Base-by-base conservation (phyloP, 64 coral and sea anemone genomes). In the Actinia tenebrosa region DNA sequence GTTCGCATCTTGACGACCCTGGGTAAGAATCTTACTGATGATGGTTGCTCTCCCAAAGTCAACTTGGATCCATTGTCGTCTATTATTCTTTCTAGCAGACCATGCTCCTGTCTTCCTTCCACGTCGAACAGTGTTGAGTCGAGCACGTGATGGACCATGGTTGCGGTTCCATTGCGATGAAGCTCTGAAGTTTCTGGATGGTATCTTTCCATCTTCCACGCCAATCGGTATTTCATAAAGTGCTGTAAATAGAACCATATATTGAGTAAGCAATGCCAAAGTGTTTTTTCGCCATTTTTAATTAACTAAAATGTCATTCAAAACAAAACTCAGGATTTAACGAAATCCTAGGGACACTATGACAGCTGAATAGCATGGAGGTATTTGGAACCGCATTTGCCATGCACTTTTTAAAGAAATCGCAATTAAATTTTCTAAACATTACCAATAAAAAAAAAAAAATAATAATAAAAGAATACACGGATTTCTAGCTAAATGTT, bases 121-220 rank as follows among this genome's bases (percentile, higher is more conserved):
- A 9, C 37, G 54, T 44, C 87, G 79, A 17, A 86, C 71, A 47
- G 44, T 87, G 71, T 95, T 95, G 11, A 95, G 90, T 15, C 94
- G 83, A 3, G 62, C 66, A 1, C 84, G 90, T 83, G 84, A 86
- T 19, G 94, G 94, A 42, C 94, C 94, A 53, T 95, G 94, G 80
- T 92, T 92, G 10, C 63, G 83, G 45, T 95, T 88, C 87, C 87
- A 89, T 11, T 87, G 79, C 10, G 94, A 92, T 2, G 94, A 95
- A 18, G 94, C 42, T 7, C 75, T 95, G 45, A 95, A 20, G 50
- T 66, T 85, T 18, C 86, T 87, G 84, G 89, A 75, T 54, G 87
- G 90, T 72, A 95, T 90, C 59, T 89, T 89, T 16, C 87, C 84
- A 22, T 95, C 94, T 79, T 95, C 94, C 47, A 95, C 71, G 84